Conservation (phyloP, 1,140 invertebrate genomes). For the Papilio glaucus region DNA sequence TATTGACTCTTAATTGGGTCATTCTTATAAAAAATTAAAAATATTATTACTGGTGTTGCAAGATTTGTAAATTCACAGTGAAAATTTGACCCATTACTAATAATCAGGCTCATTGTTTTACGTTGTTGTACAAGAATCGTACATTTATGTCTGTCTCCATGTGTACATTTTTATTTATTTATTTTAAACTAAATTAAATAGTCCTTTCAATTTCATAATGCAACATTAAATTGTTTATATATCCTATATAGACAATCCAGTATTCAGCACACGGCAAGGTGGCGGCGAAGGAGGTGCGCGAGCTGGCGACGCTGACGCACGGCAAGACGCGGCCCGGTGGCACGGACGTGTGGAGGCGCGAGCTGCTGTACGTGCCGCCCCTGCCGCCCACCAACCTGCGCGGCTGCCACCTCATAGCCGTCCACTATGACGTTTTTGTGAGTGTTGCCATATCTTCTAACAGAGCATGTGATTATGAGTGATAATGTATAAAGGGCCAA, state of each 20-base stretch:
- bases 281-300: conserved; percentile 93
- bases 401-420: conserved; percentile 96
- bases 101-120: too few relatives aligned
- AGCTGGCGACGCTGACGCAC: conserved; percentile 90
- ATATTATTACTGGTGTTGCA: background rate
- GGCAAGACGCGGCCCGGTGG: conserved; percentile 93
- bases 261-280: conserved; percentile 94
- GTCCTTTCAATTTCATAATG: too few relatives aligned
- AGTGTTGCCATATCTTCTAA: conserved; percentile 85
- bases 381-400: conserved; percentile 97
- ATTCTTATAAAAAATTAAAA: too few relatives aligned
- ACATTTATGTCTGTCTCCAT: too few relatives aligned
- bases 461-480: too few relatives aligned
- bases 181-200: too few relatives aligned
- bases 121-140: too few relatives aligned
- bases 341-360: conserved; percentile 94
- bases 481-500: too few relatives aligned
- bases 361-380: conserved; percentile 96
- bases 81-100: too few relatives aligned
- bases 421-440: conserved; percentile 97
- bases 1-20: too few relatives aligned
- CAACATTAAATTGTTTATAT: background rate
- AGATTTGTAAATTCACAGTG: background rate
- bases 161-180: too few relatives aligned
- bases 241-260: conserved; percentile 93